Evolutionary conservation across 2,888 invertebrate species (phyloP).

Genomic region (Drosophila paramelanica): DNA sequence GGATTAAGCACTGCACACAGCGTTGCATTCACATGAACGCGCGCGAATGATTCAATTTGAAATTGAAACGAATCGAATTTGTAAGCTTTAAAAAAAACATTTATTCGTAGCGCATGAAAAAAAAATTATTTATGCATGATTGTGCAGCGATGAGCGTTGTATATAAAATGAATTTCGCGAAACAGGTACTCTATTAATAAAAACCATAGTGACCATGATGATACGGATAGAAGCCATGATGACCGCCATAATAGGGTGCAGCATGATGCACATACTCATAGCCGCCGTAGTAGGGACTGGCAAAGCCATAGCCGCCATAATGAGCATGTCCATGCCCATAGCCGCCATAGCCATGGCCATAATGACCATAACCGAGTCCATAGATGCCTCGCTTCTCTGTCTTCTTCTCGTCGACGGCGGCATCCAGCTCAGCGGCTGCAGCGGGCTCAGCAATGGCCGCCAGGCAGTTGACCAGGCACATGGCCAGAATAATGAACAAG

Average conservation of each 20-base stretch:
- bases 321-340: conserved; percentile 56
- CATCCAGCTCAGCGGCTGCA: conserved; percentile 39
- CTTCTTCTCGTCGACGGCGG: conserved; percentile 61
- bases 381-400: conserved; percentile 75
- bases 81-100: conserved; percentile 44
- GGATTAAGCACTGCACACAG: conserved; percentile 22
- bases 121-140: conserved; percentile 27
- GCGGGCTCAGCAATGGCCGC: conserved; percentile 67
- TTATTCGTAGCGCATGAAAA: conserved; percentile 44
- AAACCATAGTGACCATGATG: conserved; percentile 73
- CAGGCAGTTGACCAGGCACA: conserved; percentile 51
- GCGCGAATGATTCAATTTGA: conserved; percentile 11
- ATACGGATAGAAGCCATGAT: conserved; percentile 66
- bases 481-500: conserved; percentile 48
- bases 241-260: conserved; percentile 68
- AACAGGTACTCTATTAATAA: conserved; percentile 40
- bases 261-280: conserved; percentile 64
- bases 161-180: conserved; percentile 35
- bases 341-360: conserved; percentile 63
- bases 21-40: conserved; percentile 16
- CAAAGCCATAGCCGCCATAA: conserved; percentile 53
- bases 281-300: conserved; percentile 66
- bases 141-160: conserved; percentile 33
- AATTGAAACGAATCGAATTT: conserved; percentile 12
- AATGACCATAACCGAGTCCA: conserved; percentile 70